Evolutionary conservation across 2,113 vertebrate species (phyloP), one percentile per base, ranked within the genome.

Genomic region (Ornithorhynchus anatinus): DNA sequence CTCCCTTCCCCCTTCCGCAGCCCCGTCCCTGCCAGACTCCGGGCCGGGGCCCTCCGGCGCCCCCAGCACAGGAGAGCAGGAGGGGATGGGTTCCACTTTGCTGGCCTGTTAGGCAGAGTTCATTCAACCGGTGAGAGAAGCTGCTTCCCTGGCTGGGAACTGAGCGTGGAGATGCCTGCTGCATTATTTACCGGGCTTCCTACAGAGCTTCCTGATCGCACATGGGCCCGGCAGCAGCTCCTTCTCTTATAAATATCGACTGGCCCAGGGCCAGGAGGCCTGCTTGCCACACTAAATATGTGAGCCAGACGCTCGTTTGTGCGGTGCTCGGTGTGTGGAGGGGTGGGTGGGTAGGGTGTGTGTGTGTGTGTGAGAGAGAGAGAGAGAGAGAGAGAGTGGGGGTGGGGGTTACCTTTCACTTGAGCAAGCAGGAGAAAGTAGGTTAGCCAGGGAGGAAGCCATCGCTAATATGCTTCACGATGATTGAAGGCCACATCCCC

Each of bases 11-110:
- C n/a, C n/a, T n/a, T n/a, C n/a, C n/a, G n/a, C n/a, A n/a, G n/a
- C n/a, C n/a, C n/a, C n/a, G n/a, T n/a, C n/a, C n/a, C n/a, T n/a
- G n/a, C n/a, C n/a, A n/a, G n/a, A n/a, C n/a, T n/a, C 2, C 3
- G 2, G 25, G 50, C 19, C 8, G 5, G 8, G 2, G 0, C 7
- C 50, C 22, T 53, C 7, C 10, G 48, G 36, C 5, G 8, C 4
- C n/a, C 22, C 36, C 32, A 6, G 20, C 13, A 2, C 5, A 15
- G 17, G 6, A 17, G 22, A 17, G 22, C 19, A 31, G n/a, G 25
- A 15, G 2, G 32, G 54, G 48, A 25, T 36, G 15, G 1, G 3
- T 3, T 5, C 29, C 1, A 1, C 15, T 0, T 3, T 7, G n/a
- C n/a, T n/a, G n/a, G n/a, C n/a, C n/a, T n/a, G n/a, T n/a, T n/a